phyloP scores from a whole-genome alignment of 1,140 invertebrate genomes.

The Drosophila tristis region DNA sequence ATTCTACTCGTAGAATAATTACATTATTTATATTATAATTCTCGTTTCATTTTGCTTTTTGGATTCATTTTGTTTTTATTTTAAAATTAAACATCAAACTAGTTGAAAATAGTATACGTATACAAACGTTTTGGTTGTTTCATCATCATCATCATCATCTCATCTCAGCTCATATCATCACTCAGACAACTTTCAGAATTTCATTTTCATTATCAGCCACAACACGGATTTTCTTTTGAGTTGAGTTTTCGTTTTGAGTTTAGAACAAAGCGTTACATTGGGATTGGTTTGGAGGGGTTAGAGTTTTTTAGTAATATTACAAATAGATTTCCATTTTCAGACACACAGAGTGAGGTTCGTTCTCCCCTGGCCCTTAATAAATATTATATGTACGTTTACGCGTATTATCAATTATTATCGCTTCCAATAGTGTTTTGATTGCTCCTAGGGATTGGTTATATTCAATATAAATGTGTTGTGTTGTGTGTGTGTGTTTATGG shows the following conservation, averaged over 20 bases:
- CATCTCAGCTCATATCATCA: slow-evolving; percentile 22
- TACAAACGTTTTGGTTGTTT: slow-evolving; percentile 75
- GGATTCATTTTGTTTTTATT: slow-evolving; percentile 31
- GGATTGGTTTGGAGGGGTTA: slow-evolving; percentile 47
- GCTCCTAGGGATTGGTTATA: slow-evolving; percentile 69
- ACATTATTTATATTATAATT: slow-evolving; percentile 21
- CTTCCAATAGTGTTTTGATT: slow-evolving; percentile 69
- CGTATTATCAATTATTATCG: slow-evolving; percentile 69
- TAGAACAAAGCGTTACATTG: slow-evolving; percentile 34
- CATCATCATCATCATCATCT: slow-evolving; percentile 33
- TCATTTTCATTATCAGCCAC: slow-evolving; percentile 41
- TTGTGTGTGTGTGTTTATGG: slow-evolving; percentile 37
- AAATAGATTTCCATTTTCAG: slow-evolving; percentile 52
- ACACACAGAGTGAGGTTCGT: slow-evolving; percentile 38
- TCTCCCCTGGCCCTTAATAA: slow-evolving; percentile 42
- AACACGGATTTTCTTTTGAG: slow-evolving; percentile 13
- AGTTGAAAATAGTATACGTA: slow-evolving; percentile 82
- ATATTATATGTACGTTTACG: slow-evolving; percentile 55
- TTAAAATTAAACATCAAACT: slow-evolving; percentile 75
- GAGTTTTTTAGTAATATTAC: slow-evolving; percentile 47
- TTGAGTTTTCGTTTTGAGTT: slow-evolving; percentile 19
- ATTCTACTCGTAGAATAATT: slow-evolving; percentile 62
- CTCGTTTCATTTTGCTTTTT: slow-evolving; percentile 30
- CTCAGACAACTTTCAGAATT: slow-evolving; percentile 66
- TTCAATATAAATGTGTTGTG: slow-evolving; percentile 64